Evolutionary conservation across 2,888 invertebrate genomes (phyloP).

Genomic region (Lasioglossum leucozonium): DNA sequence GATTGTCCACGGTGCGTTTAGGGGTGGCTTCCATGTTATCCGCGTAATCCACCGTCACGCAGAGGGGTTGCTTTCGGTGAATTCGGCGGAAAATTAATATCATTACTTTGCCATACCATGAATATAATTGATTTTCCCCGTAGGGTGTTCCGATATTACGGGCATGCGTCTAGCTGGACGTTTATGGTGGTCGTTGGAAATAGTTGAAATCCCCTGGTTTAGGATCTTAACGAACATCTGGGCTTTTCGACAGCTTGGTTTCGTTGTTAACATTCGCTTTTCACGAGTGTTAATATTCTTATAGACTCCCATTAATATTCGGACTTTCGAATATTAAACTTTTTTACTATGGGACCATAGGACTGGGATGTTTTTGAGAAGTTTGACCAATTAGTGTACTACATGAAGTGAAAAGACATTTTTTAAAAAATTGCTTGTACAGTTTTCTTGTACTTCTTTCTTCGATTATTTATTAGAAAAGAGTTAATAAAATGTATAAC

Average conservation of each 20-base stretch:
- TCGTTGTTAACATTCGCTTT: not conserved
- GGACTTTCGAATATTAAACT: too few relatives aligned
- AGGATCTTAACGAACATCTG: not conserved
- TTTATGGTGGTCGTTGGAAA: not conserved
- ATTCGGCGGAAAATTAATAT: conserved; percentile 38
- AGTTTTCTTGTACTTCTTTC: too few relatives aligned
- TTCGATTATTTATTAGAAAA: too few relatives aligned
- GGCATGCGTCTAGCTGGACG: not conserved
- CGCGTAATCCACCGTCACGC: conserved; percentile 18
- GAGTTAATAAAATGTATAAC: too few relatives aligned
- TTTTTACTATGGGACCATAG: too few relatives aligned
- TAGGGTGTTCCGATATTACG: not conserved
- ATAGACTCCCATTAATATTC: too few relatives aligned
- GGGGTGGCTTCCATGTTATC: conserved; percentile 7
- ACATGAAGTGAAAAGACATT: too few relatives aligned
- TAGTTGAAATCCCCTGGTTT: not conserved
- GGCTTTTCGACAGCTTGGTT: not conserved
- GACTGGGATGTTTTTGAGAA: too few relatives aligned
- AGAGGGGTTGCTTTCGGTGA: conserved; percentile 29
- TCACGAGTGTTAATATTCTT: too few relatives aligned
- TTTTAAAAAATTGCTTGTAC: too few relatives aligned
- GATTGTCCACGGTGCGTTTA: conserved; percentile 49
- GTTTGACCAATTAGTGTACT: too few relatives aligned
- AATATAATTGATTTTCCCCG: conserved; percentile 14
- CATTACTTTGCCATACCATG: conserved; percentile 1